These are phyloP conservation scores for Drosophila subobscura DNA, from an alignment of 1,140 invertebrate genomes.

Conservation along the genomic window DNA sequence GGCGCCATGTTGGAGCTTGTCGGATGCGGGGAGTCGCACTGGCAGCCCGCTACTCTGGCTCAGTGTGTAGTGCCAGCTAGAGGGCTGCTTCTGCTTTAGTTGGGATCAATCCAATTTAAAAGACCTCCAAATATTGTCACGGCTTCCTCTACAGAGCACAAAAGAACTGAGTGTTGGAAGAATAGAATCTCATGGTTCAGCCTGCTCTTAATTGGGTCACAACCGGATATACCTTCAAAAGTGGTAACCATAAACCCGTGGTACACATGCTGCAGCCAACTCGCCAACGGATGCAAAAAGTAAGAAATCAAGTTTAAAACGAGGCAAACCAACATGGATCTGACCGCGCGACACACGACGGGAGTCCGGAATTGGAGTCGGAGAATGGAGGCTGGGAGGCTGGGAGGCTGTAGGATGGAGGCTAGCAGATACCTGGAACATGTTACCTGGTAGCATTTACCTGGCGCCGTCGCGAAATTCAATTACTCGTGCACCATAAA, in stretches of 20 bases:
- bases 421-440: conserved; percentile 12
- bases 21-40: not conserved
- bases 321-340: conserved; percentile 15
- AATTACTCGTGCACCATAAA: conserved; percentile 81
- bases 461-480: conserved; percentile 63
- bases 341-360: conserved; percentile 10
- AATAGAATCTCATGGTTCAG: too few relatives aligned
- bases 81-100: conserved; percentile 2
- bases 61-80: not conserved
- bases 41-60: conserved; percentile 2
- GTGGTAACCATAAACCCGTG: too few relatives aligned
- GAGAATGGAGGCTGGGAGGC: not conserved
- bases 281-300: conserved; percentile 15
- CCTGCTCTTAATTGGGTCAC: too few relatives aligned
- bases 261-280: too few relatives aligned
- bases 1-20: conserved; percentile 48
- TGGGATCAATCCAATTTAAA: not conserved
- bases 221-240: too few relatives aligned
- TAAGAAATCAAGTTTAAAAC: conserved; percentile 48
- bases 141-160: too few relatives aligned
- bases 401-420: too few relatives aligned
- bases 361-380: not conserved
- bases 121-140: not conserved
- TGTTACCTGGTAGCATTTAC: conserved; percentile 47
- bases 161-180: too few relatives aligned